phyloP scores from a whole-genome alignment of 2,797 vertebrate genomes.

The Spea hammondii region DNA sequence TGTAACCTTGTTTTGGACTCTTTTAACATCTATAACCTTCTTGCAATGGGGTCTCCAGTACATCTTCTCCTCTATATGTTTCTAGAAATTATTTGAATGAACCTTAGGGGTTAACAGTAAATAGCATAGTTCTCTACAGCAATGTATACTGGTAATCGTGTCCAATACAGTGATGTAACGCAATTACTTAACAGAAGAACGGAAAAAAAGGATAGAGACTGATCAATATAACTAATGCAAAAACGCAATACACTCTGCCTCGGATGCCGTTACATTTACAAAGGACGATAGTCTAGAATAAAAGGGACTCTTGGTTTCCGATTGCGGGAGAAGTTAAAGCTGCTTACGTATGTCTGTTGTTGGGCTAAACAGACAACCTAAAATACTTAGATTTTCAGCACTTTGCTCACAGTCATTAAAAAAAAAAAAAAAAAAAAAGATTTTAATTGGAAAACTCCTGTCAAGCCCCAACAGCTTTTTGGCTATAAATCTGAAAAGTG shows the following conservation, averaged over 20 bases:
- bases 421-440: not conserved
- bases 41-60: too few species aligned
- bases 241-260: slow-evolving; percentile 3
- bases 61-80: too few species aligned
- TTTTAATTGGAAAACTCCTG: slow-evolving; percentile 25
- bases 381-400: too few species aligned
- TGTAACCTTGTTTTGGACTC: too few species aligned
- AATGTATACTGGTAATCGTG: not conserved
- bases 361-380: not conserved
- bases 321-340: not conserved
- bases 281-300: not conserved
- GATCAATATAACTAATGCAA: slow-evolving; percentile 27
- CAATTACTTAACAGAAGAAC: slow-evolving; percentile 12
- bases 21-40: too few species aligned
- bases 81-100: not conserved
- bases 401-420: too few species aligned
- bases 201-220: slow-evolving; percentile 4
- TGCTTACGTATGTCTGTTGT: not conserved
- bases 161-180: slow-evolving; percentile 8
- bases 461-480: slow-evolving; percentile 11
- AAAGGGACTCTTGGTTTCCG: not conserved
- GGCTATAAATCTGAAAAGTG: slow-evolving; percentile 13
- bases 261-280: slow-evolving; percentile 3
- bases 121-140: not conserved
- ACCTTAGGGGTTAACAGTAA: not conserved